A percentile compares a stretch with the other conserved stretches of the same genome.
Conservation (phyloP, 2,797 vertebrate species). For the Synaphobranchus kaupii region DNA sequence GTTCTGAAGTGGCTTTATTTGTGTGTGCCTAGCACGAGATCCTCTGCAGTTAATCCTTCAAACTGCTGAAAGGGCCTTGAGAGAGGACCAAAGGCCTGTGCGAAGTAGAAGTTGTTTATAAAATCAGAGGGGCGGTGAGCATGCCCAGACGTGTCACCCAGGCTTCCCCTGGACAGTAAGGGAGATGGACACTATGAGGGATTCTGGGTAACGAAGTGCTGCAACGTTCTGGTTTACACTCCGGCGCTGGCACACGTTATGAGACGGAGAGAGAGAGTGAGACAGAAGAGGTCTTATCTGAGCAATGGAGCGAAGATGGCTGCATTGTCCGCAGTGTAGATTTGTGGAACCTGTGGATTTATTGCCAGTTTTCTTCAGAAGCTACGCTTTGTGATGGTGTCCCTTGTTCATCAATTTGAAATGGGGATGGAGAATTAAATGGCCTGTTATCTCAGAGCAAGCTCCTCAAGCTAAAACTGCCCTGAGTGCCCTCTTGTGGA, state of each 20-base stretch:
- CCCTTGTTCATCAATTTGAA: background rate
- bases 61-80: background rate
- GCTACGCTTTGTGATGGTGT: background rate
- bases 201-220: conserved; percentile 10
- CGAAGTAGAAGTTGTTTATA: conserved; percentile 6
- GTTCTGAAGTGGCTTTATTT: background rate
- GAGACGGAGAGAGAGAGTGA: background rate
- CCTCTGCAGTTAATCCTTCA: conserved; percentile 4
- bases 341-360: background rate
- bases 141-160: background rate
- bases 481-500: background rate
- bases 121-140: background rate
- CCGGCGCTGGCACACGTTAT: background rate
- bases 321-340: background rate
- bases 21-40: background rate
- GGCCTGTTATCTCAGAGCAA: background rate
- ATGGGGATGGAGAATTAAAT: background rate
- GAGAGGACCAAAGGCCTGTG: background rate
- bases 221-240: conserved; percentile 13
- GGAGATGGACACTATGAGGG: background rate
- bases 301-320: background rate
- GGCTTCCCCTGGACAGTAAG: conserved; percentile 1
- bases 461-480: background rate
- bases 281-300: background rate
- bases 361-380: background rate